phyloP scores from a whole-genome alignment of 2,113 vertebrate species.

The pig (Sus scrofa) region DNA sequence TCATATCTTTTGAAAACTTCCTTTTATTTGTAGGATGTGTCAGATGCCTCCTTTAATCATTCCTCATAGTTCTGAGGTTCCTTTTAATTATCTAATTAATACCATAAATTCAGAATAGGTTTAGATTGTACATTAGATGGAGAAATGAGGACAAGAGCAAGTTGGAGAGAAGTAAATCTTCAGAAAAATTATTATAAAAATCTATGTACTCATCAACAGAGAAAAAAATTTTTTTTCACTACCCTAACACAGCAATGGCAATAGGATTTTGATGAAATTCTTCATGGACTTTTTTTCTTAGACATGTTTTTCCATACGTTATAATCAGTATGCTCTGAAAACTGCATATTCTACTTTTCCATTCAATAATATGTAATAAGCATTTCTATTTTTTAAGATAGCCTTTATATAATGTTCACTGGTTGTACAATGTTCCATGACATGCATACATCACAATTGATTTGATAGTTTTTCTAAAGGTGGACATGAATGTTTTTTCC shows the following conservation, averaged over 20 bases:
- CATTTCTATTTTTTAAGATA: neutral
- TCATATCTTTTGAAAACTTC: slow-evolving; percentile 29
- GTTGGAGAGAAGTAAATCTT: neutral
- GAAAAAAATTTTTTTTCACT: neutral
- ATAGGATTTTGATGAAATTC: neutral
- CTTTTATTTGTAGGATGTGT: neutral
- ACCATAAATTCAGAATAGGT: neutral
- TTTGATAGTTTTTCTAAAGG: neutral
- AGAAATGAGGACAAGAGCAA: neutral
- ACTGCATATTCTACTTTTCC: neutral
- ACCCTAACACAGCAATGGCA: neutral
- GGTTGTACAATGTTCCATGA: neutral
- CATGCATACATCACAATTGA: neutral
- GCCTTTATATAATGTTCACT: neutral
- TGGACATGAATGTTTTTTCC: neutral
- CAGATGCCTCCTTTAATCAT: neutral
- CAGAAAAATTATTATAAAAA: neutral
- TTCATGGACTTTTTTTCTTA: neutral
- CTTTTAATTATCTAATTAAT: neutral
- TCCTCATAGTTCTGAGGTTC: neutral
- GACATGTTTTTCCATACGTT: neutral
- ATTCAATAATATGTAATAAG: neutral
- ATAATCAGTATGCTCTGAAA: neutral
- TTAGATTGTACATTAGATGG: neutral
- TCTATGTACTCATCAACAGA: neutral